Evolutionary conservation across 2,888 invertebrate genomes (phyloP).

Genomic region (Dryocosmus kuriphilus): DNA sequence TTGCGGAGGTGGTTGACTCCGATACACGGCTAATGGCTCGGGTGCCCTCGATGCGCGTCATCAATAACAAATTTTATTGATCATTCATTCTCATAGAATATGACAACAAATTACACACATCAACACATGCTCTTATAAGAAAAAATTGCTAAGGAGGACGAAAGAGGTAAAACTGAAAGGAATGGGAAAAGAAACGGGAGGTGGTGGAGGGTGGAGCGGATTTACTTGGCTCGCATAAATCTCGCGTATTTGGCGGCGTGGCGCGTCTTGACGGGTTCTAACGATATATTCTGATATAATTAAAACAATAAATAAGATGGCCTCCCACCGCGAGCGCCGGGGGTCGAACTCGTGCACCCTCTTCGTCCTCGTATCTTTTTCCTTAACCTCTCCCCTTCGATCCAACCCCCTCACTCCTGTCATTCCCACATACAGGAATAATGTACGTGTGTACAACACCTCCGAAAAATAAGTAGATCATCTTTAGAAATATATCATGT

Average conservation of each 20-base stretch:
- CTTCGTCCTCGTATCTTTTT: conserved; percentile 43
- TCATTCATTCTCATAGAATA: conserved; percentile 68
- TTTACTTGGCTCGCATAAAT: conserved; percentile 56
- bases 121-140: conserved; percentile 60
- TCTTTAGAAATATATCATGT: conserved; percentile 59
- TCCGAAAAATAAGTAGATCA: conserved; percentile 64
- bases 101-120: conserved; percentile 71
- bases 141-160: conserved; percentile 40
- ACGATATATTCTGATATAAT: conserved; percentile 78
- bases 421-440: conserved; percentile 50
- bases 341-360: conserved; percentile 72
- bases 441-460: conserved; percentile 51
- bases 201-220: conserved; percentile 46
- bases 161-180: conserved; percentile 45
- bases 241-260: conserved; percentile 74
- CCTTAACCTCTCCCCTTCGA: conserved; percentile 41
- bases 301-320: conserved; percentile 78
- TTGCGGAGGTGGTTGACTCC: conserved; percentile 1
- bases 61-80: conserved; percentile 69
- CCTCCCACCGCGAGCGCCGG: conserved; percentile 76
- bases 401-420: conserved; percentile 47
- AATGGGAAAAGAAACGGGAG: conserved; percentile 49
- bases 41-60: conserved; percentile 41
- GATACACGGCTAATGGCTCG: conserved; percentile 29
- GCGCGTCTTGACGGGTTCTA: conserved; percentile 74